Evolutionary conservation across 2,113 vertebrate species (phyloP).

Genomic region (Onychorhynchus coronatus): DNA sequence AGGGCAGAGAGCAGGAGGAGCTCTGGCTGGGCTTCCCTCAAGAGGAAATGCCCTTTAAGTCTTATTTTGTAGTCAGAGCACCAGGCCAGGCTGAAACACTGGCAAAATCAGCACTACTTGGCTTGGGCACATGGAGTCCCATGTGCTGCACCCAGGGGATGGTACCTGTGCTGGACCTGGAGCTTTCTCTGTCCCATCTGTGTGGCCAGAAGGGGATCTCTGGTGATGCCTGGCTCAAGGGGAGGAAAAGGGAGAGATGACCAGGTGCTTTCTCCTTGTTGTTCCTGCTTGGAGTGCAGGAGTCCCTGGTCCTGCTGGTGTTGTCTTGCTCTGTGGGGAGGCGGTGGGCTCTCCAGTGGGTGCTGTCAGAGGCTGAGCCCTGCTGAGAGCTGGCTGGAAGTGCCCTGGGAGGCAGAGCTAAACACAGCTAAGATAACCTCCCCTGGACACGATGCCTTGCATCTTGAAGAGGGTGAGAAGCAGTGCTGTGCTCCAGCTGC

Average conservation of each 20-base stretch:
- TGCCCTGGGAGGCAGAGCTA: not conserved
- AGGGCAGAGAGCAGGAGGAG: not conserved
- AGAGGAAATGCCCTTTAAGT: not conserved
- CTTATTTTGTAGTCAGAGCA: not conserved
- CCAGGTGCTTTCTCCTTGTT: not conserved
- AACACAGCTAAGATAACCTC: not conserved
- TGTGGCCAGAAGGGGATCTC: not conserved
- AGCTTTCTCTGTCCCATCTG: not conserved
- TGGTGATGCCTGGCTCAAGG: not conserved
- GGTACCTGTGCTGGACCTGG: not conserved
- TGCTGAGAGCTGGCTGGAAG: not conserved
- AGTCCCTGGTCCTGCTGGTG: not conserved
- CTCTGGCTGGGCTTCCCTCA: not conserved
- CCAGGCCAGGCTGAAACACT: not conserved
- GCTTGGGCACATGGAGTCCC: not conserved
- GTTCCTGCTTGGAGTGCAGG: not conserved
- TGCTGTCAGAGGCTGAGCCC: not conserved
- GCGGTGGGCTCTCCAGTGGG: accelerated
- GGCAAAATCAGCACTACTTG: not conserved
- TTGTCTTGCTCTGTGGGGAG: not conserved
- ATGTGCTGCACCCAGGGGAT: not conserved
- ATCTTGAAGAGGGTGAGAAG: not conserved
- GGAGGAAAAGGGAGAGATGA: not conserved
- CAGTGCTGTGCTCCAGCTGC: not conserved
- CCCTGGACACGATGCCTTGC: not conserved